Evolutionary conservation across 2,888 invertebrate species (phyloP).

Genomic region (Apodemia hepburni): DNA sequence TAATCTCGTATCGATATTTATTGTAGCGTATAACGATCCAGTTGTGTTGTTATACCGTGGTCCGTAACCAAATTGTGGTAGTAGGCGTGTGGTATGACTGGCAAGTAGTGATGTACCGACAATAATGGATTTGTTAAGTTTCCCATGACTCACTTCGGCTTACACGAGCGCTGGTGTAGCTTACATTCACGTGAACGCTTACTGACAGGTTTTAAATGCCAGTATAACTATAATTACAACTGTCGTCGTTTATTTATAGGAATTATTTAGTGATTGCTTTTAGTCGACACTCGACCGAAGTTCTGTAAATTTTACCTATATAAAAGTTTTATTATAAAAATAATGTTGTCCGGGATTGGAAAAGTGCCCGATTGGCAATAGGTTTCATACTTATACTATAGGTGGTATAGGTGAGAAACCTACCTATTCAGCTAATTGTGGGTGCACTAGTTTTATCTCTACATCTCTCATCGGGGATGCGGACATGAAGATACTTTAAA

Average conservation of each 20-base stretch:
- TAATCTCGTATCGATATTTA: not conserved
- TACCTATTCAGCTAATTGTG: too few species aligned
- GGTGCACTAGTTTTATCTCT: too few species aligned
- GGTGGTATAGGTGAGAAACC: too few species aligned
- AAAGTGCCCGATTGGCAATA: too few species aligned
- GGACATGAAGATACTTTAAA: too few species aligned
- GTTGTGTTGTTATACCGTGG: not conserved
- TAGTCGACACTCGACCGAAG: too few species aligned
- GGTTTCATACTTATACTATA: too few species aligned
- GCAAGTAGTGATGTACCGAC: not conserved
- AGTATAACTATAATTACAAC: not conserved
- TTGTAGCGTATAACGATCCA: not conserved
- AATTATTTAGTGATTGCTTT: too few species aligned
- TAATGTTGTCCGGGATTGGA: too few species aligned
- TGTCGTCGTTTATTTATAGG: not conserved
- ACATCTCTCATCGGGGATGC: too few species aligned
- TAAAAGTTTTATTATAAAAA: too few species aligned
- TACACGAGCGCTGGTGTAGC: not conserved
- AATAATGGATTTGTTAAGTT: conserved; percentile 9
- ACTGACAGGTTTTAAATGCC: not conserved
- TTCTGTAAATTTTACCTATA: too few species aligned
- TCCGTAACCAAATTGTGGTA: not conserved
- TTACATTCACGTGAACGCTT: not conserved
- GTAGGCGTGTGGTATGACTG: not conserved
- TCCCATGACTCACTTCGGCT: conserved; percentile 4